Evolutionary conservation across 1,140 invertebrate genomes (phyloP).

Genomic region (Lamellibrachia luymesi): DNA sequence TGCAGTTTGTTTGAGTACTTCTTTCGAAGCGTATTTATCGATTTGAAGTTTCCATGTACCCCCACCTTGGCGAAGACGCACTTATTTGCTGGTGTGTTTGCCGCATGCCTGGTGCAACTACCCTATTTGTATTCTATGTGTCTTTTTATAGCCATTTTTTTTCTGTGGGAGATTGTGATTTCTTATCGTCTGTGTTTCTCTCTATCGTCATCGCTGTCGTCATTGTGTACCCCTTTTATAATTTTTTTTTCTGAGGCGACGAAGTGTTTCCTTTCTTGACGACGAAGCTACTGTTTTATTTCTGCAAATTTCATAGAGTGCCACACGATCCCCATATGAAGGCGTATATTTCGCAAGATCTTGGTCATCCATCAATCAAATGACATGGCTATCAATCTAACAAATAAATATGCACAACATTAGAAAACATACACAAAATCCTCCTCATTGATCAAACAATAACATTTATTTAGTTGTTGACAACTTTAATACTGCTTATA

Average conservation of each 20-base stretch:
- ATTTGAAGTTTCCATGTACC: background rate
- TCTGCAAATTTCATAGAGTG: background rate
- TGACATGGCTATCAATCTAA: conserved; percentile 9
- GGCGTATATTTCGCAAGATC: background rate
- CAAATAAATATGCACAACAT: no score
- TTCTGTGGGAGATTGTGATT: background rate
- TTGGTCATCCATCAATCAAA: background rate
- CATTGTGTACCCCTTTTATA: background rate
- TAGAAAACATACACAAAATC: no score
- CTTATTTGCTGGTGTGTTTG: background rate
- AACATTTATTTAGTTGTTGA: no score
- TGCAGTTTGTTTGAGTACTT: background rate
- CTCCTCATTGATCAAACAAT: no score
- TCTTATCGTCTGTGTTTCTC: background rate
- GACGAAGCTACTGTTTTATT: no score
- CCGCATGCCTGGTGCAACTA: background rate
- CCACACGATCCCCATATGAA: background rate
- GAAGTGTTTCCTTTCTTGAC: background rate
- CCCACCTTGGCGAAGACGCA: background rate
- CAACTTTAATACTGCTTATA: no score
- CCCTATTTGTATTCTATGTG: background rate
- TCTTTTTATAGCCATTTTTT: background rate
- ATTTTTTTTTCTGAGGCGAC: background rate
- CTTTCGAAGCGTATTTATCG: background rate
- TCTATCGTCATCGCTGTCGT: background rate